These are phyloP conservation scores for Habropoda laboriosa DNA, from an alignment of 1,140 invertebrate genomes.

Conservation along the genomic window DNA sequence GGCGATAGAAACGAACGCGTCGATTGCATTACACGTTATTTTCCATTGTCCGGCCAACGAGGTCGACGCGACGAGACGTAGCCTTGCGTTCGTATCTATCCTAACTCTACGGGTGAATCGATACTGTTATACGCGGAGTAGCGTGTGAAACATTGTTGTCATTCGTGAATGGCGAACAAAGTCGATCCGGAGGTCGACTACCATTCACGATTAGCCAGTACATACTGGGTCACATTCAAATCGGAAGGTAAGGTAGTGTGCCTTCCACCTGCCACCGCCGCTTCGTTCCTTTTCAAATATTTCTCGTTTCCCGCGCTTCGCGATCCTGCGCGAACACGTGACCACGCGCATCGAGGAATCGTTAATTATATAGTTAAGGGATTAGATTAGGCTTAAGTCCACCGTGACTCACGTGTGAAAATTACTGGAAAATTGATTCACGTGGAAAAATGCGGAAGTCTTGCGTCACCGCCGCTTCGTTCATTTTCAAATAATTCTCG, in stretches of 20 bases:
- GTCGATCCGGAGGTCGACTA: conserved; percentile 35
- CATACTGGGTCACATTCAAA: conserved; percentile 71
- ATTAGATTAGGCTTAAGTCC: neutral
- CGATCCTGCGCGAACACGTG: neutral
- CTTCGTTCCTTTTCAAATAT: conserved; percentile 37
- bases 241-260: conserved; percentile 29
- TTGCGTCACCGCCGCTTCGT: too few relatives aligned
- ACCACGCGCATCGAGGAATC: neutral
- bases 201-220: conserved; percentile 53
- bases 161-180: neutral
- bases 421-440: too few relatives aligned
- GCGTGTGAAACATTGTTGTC: conserved; percentile 35
- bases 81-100: conserved; percentile 10
- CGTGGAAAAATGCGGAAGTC: too few relatives aligned
- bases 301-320: neutral
- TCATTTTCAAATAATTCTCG: too few relatives aligned
- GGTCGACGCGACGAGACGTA: conserved; percentile 37
- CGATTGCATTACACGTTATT: conserved; percentile 44
- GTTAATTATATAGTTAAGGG: neutral
- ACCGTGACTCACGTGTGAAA: neutral
- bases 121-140: neutral
- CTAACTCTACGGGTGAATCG: neutral
- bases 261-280: conserved; percentile 42
- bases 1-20: conserved; percentile 38
- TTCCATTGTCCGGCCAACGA: conserved; percentile 40